Evolutionary conservation across 1,140 invertebrate species (phyloP), one percentile per base, ranked within the genome.

Genomic region (Platyscapa corneri): DNA sequence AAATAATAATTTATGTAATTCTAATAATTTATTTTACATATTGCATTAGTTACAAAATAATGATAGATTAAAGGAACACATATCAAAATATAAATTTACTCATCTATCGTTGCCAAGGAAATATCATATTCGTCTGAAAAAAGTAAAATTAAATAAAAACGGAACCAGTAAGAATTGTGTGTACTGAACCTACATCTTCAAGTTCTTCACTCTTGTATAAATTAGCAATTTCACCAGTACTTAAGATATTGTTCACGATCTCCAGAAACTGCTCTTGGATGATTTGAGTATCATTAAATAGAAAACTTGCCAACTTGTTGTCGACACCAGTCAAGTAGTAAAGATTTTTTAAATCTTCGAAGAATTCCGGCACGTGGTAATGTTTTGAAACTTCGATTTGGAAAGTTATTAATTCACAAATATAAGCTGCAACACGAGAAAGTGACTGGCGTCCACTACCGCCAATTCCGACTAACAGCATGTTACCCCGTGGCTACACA

Each of bases 401-500:
- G 93, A 96, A 98, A 6, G 95, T 95, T 74, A 93, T 94, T 88
- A 96, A 96, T 88, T 97, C 96, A 91, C 96, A 96, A 83, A 98
- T 96, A 89, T 96, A 97, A 0, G 96, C 95, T 0, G 96, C 95
- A 3, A 98, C 90, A 32, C 95, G 94, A 0, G 96, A 95, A 65
- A 97, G 93, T 79, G 96, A 97, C 89, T 97, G 96, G 14, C 97
- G 93, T 0, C 97, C 97, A 88, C 96, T 97, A n/a, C 98, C 97
- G 80, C 97, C 97, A 86, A 97, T 96, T 60, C 97, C 97, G 74
- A 98, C 95, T 75, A 98, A 94, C 6, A 98, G 93, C 94, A 97
- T 95, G 92, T 98, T 96, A 8, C 97, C 97, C 46, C 96, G 94
- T 0, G 96, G 96, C 91, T 93, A 81, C 23, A 74, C 8, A 27